Percentiles rank a stretch among this genome's conserved stretches.
These are phyloP conservation scores for Danio rerio DNA, from an alignment of 2,113 vertebrate species.

Conservation along the genomic window GRCz12tu NC_133185.1:21796501-21797000, in stretches of 20 bases:
- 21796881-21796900: constrained; percentile 54
- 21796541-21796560: constrained; percentile 72
- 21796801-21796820: constrained; percentile 67
- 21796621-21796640: constrained; percentile 78
- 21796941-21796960: constrained; percentile 56
- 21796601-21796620: constrained; percentile 74
- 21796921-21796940: constrained; percentile 65
- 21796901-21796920: constrained; percentile 46
- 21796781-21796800: constrained; percentile 52
- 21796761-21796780: constrained; percentile 45
- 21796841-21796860: constrained; percentile 73
- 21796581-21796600: constrained; percentile 76
- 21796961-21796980: constrained; percentile 39
- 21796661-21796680: constrained; percentile 80
- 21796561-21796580: constrained; percentile 75
- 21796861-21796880: constrained; percentile 57
- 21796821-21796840: constrained; percentile 72
- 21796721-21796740: constrained; percentile 43
- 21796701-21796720: constrained; percentile 54
- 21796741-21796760: constrained; percentile 40
- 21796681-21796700: constrained; percentile 69
- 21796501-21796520: constrained; percentile 77
- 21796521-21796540: constrained; percentile 66
- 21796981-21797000: constrained; percentile 42
- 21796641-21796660: constrained; percentile 83